These are phyloP conservation scores for Horisme vitalbata DNA, from an alignment of 2,888 invertebrate genomes.

Conservation along the genomic window DNA sequence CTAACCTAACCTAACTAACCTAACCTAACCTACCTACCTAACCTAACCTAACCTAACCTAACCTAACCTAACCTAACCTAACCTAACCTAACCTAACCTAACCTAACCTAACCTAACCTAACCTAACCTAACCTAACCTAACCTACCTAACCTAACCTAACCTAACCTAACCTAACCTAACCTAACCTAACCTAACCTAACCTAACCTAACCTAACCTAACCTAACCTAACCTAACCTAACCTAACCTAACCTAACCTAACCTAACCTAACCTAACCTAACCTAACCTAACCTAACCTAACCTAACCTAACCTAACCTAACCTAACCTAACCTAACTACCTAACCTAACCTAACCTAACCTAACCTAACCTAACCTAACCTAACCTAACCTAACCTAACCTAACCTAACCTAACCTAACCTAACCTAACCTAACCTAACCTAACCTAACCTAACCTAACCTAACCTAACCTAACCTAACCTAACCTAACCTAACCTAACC, in stretches of 20 bases:
- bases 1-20: conserved; percentile 30
- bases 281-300: conserved; percentile 26
- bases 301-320: conserved; percentile 34
- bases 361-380: conserved; percentile 28
- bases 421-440: conserved; percentile 7
- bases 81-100: conserved; percentile 36
- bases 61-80: conserved; percentile 35
- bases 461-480: conserved; percentile 8
- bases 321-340: conserved; percentile 15
- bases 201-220: conserved; percentile 35
- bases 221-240: conserved; percentile 33
- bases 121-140: conserved; percentile 28
- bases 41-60: conserved; percentile 31
- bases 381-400: conserved; percentile 32
- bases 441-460: conserved; percentile 8
- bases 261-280: conserved; percentile 34
- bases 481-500: conserved; percentile 8
- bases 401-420: conserved; percentile 6
- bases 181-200: conserved; percentile 7
- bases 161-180: conserved; percentile 18
- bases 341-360: conserved; percentile 33
- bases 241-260: conserved; percentile 34
- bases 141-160: conserved; percentile 28
- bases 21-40: conserved; percentile 26
- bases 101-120: conserved; percentile 27